phyloP scores from a whole-genome alignment of 1,140 invertebrate genomes.

The Rhynchophorus ferrugineus region DNA sequence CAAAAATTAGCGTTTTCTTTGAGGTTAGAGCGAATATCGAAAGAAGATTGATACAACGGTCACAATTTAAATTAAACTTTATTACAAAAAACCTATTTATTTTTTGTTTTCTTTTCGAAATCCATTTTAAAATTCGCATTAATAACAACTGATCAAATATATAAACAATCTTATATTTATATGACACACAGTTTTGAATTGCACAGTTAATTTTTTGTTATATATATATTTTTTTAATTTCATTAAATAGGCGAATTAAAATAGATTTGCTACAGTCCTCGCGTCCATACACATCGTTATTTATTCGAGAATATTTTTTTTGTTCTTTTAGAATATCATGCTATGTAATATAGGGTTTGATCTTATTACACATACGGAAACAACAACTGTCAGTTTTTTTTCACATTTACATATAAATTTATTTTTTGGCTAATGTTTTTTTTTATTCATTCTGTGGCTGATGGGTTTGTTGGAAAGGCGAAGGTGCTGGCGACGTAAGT shows the following conservation, averaged over 20 bases:
- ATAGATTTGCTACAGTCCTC: constrained; percentile 5
- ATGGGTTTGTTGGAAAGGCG: not conserved
- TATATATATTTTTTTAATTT: not conserved
- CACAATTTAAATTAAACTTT: constrained; percentile 11
- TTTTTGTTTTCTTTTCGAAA: constrained; percentile 2
- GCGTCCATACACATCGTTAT: too few relatives aligned
- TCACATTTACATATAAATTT: not conserved
- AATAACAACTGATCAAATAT: not conserved
- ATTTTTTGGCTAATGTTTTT: not conserved
- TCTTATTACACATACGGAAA: constrained; percentile 14
- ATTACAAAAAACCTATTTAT: constrained; percentile 14
- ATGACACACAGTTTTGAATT: too few relatives aligned
- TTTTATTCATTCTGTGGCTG: not conserved
- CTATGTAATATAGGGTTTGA: constrained; percentile 7
- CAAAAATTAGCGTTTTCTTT: not conserved
- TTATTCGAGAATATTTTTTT: constrained; percentile 1
- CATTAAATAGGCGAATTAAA: not conserved
- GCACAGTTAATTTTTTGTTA: too few relatives aligned
- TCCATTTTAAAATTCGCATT: constrained; percentile 7
- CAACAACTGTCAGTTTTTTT: not conserved
- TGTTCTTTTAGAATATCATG: constrained; percentile 13
- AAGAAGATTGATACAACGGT: not conserved
- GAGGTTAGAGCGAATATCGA: not conserved
- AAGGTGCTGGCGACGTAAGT: too few relatives aligned
- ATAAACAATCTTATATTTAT: not conserved